Percentiles rank a stretch among this genome's conserved stretches.
These are phyloP conservation scores for Flexamia atlantica DNA, from an alignment of 2,888 invertebrate genomes.

Conservation along the genomic window DNA sequence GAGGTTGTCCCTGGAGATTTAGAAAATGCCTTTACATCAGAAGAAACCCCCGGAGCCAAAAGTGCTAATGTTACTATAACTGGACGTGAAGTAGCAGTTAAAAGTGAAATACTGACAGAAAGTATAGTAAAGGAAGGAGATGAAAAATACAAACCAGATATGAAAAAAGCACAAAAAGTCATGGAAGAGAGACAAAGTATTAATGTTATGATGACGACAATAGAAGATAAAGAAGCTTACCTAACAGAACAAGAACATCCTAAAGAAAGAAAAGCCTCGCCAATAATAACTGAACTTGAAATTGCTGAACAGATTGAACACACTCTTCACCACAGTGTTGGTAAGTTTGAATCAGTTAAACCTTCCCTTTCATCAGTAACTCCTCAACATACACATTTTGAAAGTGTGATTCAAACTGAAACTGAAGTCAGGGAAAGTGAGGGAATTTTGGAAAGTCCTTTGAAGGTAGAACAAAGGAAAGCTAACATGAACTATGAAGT, in stretches of 20 bases:
- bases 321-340: conserved; percentile 72
- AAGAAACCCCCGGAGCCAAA: conserved; percentile 68
- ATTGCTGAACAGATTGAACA: conserved; percentile 76
- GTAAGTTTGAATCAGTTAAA: conserved; percentile 70
- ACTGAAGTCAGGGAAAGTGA: conserved; percentile 71
- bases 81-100: conserved; percentile 69
- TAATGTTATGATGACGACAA: conserved; percentile 74
- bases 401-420: conserved; percentile 73
- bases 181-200: conserved; percentile 72
- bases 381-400: conserved; percentile 74
- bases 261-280: conserved; percentile 71
- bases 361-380: conserved; percentile 72
- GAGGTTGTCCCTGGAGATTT: conserved; percentile 70
- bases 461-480: conserved; percentile 66
- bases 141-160: conserved; percentile 68
- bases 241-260: conserved; percentile 70
- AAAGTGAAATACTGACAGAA: conserved; percentile 74
- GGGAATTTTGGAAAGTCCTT: conserved; percentile 65
- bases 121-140: conserved; percentile 73
- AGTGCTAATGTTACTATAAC: conserved; percentile 69
- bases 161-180: conserved; percentile 69
- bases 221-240: conserved; percentile 75
- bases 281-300: conserved; percentile 74
- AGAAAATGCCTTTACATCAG: conserved; percentile 68
- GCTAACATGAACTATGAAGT: conserved; percentile 72